phyloP scores from a whole-genome alignment of 2,888 invertebrate genomes.

The Thereva nobilitata region DNA sequence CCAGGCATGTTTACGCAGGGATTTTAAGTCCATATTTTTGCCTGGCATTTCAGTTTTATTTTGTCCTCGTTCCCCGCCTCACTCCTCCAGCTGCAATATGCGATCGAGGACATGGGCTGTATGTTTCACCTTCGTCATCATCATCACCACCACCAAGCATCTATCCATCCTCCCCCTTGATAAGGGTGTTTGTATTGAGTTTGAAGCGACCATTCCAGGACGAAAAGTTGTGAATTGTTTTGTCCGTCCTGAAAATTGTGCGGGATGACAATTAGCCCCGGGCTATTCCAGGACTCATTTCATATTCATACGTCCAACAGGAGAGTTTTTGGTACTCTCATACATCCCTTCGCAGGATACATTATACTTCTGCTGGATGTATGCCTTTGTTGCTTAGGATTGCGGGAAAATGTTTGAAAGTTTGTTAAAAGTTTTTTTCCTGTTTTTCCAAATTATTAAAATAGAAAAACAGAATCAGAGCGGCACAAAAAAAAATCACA shows the following conservation, averaged over 20 bases:
- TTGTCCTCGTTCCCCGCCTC: neutral
- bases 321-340: neutral
- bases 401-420: neutral
- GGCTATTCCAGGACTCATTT: slow-evolving; percentile 33
- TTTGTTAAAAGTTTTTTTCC: neutral
- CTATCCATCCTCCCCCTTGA: slow-evolving; percentile 9
- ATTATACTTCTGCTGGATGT: too few species aligned
- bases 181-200: slow-evolving; percentile 25
- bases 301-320: slow-evolving; percentile 32
- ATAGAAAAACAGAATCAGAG: too few species aligned
- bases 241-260: slow-evolving; percentile 11
- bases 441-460: neutral
- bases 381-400: neutral
- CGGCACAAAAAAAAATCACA: too few species aligned
- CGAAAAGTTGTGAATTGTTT: slow-evolving; percentile 11
- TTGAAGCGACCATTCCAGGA: slow-evolving; percentile 12
- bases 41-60: slow-evolving; percentile 7
- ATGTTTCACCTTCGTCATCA: neutral
- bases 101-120: neutral
- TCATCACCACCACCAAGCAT: neutral
- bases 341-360: too few species aligned
- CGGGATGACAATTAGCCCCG: slow-evolving; percentile 32
- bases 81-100: neutral
- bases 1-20: slow-evolving; percentile 27
- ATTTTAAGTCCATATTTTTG: slow-evolving; percentile 21